Percentiles rank a stretch among this genome's conserved stretches.
These are phyloP conservation scores for Melanerpes formicivorus DNA, from an alignment of 2,113 vertebrate species.

Conservation along the genomic window DNA sequence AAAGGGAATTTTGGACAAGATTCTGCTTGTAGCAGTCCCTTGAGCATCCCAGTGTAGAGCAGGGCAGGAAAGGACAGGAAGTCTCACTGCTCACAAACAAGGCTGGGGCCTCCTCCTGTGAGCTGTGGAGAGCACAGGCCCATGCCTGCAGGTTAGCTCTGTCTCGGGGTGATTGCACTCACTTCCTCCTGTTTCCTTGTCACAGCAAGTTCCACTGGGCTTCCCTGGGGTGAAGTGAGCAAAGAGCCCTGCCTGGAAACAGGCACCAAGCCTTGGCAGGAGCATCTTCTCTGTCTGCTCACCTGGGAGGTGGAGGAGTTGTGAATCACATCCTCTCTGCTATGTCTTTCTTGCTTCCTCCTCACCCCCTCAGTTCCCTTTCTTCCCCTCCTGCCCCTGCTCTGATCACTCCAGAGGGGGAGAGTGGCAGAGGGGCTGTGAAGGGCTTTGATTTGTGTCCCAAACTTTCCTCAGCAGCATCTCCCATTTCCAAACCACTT, in stretches of 20 bases:
- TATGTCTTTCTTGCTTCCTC: neutral
- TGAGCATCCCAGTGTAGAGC: neutral
- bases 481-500: neutral
- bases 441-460: neutral
- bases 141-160: neutral
- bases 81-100: neutral
- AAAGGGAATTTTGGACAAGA: neutral
- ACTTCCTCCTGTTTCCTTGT: neutral
- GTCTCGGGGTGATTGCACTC: neutral
- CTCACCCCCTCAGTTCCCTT: neutral
- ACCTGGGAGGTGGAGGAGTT: neutral
- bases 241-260: neutral
- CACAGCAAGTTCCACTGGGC: neutral
- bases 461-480: neutral
- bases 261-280: neutral
- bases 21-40: neutral
- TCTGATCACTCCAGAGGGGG: neutral
- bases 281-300: neutral
- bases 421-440: neutral
- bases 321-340: neutral
- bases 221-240: neutral
- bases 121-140: neutral
- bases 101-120: neutral
- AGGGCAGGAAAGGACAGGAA: neutral
- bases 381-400: neutral